Conservation (phyloP, 2,888 invertebrate genomes). For the Oeneis ivallda region DNA sequence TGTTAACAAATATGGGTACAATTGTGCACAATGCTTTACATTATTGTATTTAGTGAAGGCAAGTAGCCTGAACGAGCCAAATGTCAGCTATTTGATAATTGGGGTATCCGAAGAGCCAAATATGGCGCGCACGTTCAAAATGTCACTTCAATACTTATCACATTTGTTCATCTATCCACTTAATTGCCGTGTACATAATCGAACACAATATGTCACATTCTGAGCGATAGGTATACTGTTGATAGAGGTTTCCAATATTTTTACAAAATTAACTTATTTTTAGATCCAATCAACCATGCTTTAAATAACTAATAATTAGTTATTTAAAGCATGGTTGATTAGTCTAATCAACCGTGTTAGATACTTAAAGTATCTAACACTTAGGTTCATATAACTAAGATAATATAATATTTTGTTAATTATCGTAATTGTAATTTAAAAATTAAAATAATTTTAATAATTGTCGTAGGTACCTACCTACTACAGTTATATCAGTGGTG, state of each 20-base stretch:
- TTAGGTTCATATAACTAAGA: too few relatives aligned
- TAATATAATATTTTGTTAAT: too few relatives aligned
- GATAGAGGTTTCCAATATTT: not conserved
- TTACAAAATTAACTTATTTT: not conserved
- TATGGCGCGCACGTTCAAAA: slow-evolving; percentile 48
- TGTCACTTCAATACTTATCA: slow-evolving; percentile 32
- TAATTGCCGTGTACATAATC: slow-evolving; percentile 28
- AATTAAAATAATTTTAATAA: too few relatives aligned
- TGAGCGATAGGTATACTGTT: not conserved
- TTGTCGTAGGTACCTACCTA: too few relatives aligned
- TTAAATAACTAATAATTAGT: too few relatives aligned
- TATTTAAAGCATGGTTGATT: too few relatives aligned
- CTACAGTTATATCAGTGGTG: too few relatives aligned
- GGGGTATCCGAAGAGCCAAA: slow-evolving; percentile 56
- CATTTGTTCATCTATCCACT: slow-evolving; percentile 33
- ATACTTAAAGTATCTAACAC: too few relatives aligned
- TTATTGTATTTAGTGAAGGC: slow-evolving; percentile 70
- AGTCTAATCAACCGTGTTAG: too few relatives aligned
- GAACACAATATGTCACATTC: slow-evolving; percentile 22
- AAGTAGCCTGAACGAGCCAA: slow-evolving; percentile 64
- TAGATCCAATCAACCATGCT: too few relatives aligned
- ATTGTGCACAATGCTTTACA: slow-evolving; percentile 71
- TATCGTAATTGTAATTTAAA: too few relatives aligned
- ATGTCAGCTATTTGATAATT: slow-evolving; percentile 75
- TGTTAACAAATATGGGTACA: slow-evolving; percentile 78